A percentile compares a stretch with the other conserved stretches of the same genome.
Conservation (phyloP, 2,888 invertebrate genomes). For the Euzetes globulus region DNA sequence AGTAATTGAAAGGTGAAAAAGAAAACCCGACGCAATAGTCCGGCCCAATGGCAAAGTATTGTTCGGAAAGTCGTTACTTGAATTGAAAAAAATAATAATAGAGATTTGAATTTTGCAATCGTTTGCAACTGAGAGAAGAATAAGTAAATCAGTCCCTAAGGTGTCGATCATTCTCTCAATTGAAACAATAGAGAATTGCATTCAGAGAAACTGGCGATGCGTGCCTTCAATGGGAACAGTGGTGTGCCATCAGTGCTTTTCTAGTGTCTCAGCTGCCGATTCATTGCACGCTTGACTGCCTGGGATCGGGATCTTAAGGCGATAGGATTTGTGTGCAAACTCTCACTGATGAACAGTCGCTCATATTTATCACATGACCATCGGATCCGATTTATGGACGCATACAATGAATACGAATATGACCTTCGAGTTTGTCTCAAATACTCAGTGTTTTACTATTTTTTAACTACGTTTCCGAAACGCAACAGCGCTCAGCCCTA, state of each 20-base stretch:
- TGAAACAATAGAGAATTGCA: slow-evolving; percentile 3
- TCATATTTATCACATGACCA: slow-evolving; percentile 8
- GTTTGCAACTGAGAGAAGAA: background rate
- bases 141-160: background rate
- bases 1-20: too few relatives aligned
- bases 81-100: background rate
- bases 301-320: slow-evolving; percentile 25
- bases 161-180: background rate
- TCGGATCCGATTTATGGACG: background rate
- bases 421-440: slow-evolving; percentile 13
- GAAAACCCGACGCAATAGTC: too few relatives aligned
- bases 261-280: background rate
- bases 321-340: background rate
- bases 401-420: slow-evolving; percentile 12
- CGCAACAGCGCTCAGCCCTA: background rate
- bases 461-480: slow-evolving; percentile 3
- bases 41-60: background rate
- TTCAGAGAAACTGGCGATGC: slow-evolving; percentile 1
- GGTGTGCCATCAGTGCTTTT: background rate
- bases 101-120: background rate
- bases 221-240: slow-evolving; percentile 22
- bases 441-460: slow-evolving; percentile 22
- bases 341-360: slow-evolving; percentile 9
- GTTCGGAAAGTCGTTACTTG: background rate
- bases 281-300: slow-evolving; percentile 3